phyloP scores from a whole-genome alignment of 2,113 vertebrate genomes.

The Penelope pileata region DNA sequence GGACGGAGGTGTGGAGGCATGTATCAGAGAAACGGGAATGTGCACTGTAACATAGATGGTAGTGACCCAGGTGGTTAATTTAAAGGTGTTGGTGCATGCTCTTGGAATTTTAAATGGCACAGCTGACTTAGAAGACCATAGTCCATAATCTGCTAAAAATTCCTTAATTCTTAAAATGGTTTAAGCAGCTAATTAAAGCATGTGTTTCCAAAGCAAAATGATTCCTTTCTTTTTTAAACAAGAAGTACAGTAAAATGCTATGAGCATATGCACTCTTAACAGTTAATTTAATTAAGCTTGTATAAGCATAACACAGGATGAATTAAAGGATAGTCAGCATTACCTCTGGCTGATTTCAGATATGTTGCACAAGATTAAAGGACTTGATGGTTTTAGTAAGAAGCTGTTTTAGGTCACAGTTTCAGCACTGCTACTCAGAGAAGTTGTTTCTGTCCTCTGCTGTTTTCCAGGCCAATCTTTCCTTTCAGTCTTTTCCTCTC shows the following conservation, averaged over 20 bases:
- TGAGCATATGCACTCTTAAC: neutral
- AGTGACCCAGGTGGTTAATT: neutral
- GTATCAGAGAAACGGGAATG: neutral
- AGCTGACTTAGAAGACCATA: neutral
- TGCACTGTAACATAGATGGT: neutral
- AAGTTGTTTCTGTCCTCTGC: neutral
- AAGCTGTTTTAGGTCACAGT: neutral
- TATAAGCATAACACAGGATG: neutral
- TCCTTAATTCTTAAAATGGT: neutral
- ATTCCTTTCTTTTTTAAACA: neutral
- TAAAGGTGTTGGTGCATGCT: neutral
- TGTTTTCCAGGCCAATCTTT: neutral
- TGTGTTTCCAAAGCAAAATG: neutral
- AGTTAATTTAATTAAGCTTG: conserved; percentile 4
- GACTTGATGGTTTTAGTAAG: neutral
- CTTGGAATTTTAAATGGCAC: neutral
- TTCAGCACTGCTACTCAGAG: neutral
- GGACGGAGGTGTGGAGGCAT: neutral
- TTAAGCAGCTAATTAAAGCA: neutral
- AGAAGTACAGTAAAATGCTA: neutral
- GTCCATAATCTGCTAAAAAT: neutral
- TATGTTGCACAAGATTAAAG: neutral
- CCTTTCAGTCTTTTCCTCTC: neutral
- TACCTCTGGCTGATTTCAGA: neutral
- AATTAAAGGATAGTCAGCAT: neutral